These are phyloP conservation scores for Micrasema longulum DNA, from an alignment of 1,140 invertebrate genomes.

Conservation along the genomic window DNA sequence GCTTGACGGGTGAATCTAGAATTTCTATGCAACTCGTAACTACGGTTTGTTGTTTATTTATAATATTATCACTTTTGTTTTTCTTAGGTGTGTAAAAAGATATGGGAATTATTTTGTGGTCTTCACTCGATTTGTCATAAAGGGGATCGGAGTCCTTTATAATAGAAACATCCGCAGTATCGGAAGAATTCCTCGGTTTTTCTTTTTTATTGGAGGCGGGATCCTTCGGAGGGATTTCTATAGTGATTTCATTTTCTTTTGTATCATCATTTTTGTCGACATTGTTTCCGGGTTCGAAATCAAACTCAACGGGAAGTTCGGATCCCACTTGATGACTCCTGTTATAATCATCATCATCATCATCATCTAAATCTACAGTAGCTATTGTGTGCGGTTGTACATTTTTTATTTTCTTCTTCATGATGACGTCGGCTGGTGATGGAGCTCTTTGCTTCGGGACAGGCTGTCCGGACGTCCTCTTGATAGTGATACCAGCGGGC, in stretches of 20 bases:
- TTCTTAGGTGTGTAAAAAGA: slow-evolving; percentile 21
- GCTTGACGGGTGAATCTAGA: background rate
- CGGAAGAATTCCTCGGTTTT: background rate
- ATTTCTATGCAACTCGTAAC: slow-evolving; percentile 2
- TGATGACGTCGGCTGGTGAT: slow-evolving; percentile 24
- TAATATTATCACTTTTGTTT: slow-evolving; percentile 5
- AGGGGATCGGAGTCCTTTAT: background rate
- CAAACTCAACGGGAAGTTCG: slow-evolving; percentile 27
- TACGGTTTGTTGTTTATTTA: background rate
- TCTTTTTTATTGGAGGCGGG: background rate
- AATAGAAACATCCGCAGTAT: background rate
- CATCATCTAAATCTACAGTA: slow-evolving; percentile 41
- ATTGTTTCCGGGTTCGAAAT: background rate
- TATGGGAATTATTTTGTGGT: background rate
- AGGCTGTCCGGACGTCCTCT: background rate
- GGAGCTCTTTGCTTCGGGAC: background rate
- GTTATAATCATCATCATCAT: slow-evolving; percentile 39
- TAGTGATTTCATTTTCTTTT: background rate
- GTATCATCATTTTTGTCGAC: background rate
- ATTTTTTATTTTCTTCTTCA: slow-evolving; percentile 3
- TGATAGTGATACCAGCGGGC: slow-evolving; percentile 36
- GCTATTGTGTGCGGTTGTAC: background rate
- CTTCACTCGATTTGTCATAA: background rate
- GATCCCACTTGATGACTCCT: background rate
- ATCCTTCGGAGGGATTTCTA: slow-evolving; percentile 14